Base-by-base conservation (phyloP, 2,888 invertebrate genomes). In the Meliscaeva auricollis region DNA sequence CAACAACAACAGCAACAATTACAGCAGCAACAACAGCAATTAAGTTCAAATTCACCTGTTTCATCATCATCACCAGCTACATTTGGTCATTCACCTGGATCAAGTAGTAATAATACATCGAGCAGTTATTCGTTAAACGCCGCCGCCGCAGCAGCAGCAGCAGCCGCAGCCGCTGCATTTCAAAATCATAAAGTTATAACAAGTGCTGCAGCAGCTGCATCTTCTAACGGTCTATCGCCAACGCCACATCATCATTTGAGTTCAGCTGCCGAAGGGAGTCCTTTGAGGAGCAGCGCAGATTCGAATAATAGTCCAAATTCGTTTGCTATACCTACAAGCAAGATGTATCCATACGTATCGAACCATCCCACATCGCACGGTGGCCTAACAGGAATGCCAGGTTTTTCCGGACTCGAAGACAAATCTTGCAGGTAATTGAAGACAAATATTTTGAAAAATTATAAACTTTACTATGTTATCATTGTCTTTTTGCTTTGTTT, bases 261-360 rank as follows among this genome's bases (percentile, higher is more conserved):
- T n/a, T 85, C 94, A 93, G 93, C 94, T 91, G 94, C 94, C 70
- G 94, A 94, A 89, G 94, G 94, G 88, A 94, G 94, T 89, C 95
- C 94, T 87, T 94, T 95, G 88, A 94, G 95, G 88, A 93, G 95
- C 91, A 85, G 85, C 46, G 85, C 73, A n/a, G 85, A 85, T 68
- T 93, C 94, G 88, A 93, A 93, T 87, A 93, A 93, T 90, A 93
- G 93, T 88, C 93, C 93, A 80, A 93, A 93, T 87, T 94, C 94
- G 91, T 91, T 91, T 88, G 94, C 94, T 93, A 95, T 94, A 93
- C 93, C 94, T 89, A 94, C 94, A 90, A 94, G 91, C 93, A 96
- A 97, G 94, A 97, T 97, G 97, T 97, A 97, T 93, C 97, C 97
- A 3, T 97, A 97, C 94, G 97, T 97, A 90, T 96, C 96, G 89